phyloP scores from a whole-genome alignment of 2,113 vertebrate genomes.

The Pachycephala philippinensis region DNA sequence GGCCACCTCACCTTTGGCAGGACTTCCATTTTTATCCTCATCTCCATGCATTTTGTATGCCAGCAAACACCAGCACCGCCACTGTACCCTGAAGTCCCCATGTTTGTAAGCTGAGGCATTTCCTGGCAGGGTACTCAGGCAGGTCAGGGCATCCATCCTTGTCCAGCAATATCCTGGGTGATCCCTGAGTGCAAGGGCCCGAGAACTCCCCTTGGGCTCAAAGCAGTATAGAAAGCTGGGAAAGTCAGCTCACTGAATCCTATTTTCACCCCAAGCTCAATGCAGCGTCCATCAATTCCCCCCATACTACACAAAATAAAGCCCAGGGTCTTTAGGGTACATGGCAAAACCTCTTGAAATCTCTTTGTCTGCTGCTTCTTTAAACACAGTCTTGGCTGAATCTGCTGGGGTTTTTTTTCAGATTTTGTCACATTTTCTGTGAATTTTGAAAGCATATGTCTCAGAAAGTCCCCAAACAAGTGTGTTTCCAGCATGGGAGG shows the following conservation, averaged over 20 bases:
- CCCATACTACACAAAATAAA: not conserved
- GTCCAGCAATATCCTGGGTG: fast-evolving
- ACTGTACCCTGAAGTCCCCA: fast-evolving
- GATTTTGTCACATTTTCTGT: not conserved
- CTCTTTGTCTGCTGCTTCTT: not conserved
- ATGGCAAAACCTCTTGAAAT: not conserved
- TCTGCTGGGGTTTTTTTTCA: fast-evolving
- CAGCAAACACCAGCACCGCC: not conserved
- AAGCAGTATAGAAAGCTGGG: not conserved
- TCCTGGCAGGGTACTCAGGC: not conserved
- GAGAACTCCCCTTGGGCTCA: not conserved
- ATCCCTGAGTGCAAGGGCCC: not conserved
- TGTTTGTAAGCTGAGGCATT: not conserved
- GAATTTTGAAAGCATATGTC: not conserved
- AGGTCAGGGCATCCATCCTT: not conserved
- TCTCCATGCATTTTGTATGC: not conserved
- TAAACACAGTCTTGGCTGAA: not conserved
- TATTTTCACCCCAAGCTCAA: not conserved
- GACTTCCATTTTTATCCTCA: not conserved
- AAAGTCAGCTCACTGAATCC: not conserved
- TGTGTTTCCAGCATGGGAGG: not conserved
- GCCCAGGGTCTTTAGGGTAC: not conserved
- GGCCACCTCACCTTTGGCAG: not conserved
- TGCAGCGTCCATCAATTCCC: not conserved
- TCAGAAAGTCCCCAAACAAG: not conserved